A percentile compares a stretch with the other conserved stretches of the same genome.
Conservation (phyloP, 2,113 vertebrate genomes). For the Andinoacara biseriatus region DNA sequence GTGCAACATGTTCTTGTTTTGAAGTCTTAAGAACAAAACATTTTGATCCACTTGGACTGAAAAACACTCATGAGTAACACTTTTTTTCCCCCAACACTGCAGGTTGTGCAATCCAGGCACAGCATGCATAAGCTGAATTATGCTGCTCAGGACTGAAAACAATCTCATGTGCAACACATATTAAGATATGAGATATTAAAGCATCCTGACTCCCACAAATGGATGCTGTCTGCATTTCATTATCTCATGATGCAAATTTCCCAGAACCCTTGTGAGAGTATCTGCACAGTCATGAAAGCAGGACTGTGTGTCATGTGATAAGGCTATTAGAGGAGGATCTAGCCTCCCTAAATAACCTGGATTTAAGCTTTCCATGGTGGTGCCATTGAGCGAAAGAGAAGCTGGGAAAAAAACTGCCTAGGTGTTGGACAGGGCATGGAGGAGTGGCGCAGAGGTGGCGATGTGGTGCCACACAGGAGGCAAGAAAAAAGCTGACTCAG, state of each 20-base stretch:
- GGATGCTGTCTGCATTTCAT: neutral
- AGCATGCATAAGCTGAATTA: neutral
- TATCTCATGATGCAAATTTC: neutral
- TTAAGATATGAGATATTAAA: neutral
- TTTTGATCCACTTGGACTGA: slow-evolving; percentile 19
- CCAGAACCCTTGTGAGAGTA: neutral
- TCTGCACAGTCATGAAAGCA: slow-evolving; percentile 34
- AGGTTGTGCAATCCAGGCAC: slow-evolving; percentile 41
- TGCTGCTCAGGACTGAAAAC: neutral
- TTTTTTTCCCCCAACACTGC: neutral
- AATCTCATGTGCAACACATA: neutral
- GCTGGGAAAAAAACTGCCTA: neutral
- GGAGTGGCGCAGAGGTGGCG: neutral
- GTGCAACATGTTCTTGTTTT: neutral
- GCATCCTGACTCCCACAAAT: neutral
- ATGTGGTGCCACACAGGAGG: neutral
- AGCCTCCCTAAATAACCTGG: slow-evolving; percentile 44
- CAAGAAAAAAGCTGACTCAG: slow-evolving; percentile 23
- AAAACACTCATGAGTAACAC: slow-evolving; percentile 5
- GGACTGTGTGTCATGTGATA: slow-evolving; percentile 30
- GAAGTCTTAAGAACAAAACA: slow-evolving; percentile 33
- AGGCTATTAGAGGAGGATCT: slow-evolving; percentile 46
- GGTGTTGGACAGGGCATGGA: neutral
- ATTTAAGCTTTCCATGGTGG: neutral
- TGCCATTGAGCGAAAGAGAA: slow-evolving; percentile 5